phyloP scores from a whole-genome alignment of 1,140 invertebrate genomes.

The Laupala kohalensis region DNA sequence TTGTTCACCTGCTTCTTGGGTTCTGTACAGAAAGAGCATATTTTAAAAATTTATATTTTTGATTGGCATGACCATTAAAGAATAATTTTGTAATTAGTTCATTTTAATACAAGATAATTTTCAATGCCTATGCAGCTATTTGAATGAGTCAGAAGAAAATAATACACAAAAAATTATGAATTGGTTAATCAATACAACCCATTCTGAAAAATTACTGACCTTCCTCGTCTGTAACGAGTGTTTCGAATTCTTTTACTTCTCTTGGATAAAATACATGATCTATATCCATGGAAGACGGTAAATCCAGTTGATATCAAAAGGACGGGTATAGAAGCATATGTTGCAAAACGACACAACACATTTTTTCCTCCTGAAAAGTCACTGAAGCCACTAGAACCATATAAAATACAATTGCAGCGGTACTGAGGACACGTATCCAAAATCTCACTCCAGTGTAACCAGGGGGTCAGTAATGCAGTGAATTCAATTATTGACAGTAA shows the following conservation, averaged over 20 bases:
- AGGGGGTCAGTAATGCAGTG: conserved; percentile 40
- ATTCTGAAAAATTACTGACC: background rate
- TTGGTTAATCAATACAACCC: too few relatives aligned
- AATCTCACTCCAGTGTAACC: conserved; percentile 49
- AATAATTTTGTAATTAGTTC: too few relatives aligned
- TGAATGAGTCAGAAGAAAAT: too few relatives aligned
- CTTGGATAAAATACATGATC: conserved; percentile 36
- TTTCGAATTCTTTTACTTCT: background rate
- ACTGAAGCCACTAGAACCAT: conserved; percentile 39
- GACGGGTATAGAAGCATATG: conserved; percentile 41
- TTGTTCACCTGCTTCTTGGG: too few relatives aligned
- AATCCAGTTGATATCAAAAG: conserved; percentile 39
- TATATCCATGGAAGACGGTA: conserved; percentile 47
- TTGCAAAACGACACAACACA: conserved; percentile 43
- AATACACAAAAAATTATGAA: too few relatives aligned
- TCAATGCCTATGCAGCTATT: too few relatives aligned
- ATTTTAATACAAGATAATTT: too few relatives aligned
- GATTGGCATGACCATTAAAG: too few relatives aligned
- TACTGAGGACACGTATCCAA: conserved; percentile 43
- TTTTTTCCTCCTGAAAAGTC: conserved; percentile 51
- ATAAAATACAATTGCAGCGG: conserved; percentile 52
- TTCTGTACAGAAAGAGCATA: too few relatives aligned
- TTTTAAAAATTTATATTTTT: too few relatives aligned
- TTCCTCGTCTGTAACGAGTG: background rate
- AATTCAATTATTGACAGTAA: conserved; percentile 35